Evolutionary conservation across 2,797 vertebrate species (phyloP).

Genomic region (Hydrocynus forskahlii): DNA sequence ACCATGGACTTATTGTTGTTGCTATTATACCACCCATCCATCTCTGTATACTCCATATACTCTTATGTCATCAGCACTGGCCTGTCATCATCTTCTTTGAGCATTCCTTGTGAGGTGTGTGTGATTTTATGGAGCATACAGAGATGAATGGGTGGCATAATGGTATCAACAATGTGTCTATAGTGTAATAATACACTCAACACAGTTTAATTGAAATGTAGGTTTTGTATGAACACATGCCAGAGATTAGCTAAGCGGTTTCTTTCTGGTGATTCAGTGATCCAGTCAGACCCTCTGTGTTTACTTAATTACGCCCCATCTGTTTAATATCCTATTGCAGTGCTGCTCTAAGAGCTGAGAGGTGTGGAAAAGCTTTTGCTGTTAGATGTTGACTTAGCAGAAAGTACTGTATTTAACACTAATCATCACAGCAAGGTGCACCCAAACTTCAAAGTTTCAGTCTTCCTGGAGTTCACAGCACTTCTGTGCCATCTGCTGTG

Average conservation of each 20-base stretch:
- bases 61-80: too few relatives aligned
- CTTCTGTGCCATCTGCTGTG: slow-evolving; percentile 60
- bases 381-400: slow-evolving; percentile 7
- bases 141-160: not conserved
- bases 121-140: too few relatives aligned
- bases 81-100: too few relatives aligned
- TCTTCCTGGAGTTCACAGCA: slow-evolving; percentile 42
- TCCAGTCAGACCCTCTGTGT: not conserved
- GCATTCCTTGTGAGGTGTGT: too few relatives aligned
- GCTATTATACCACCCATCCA: too few relatives aligned
- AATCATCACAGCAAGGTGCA: slow-evolving; percentile 8
- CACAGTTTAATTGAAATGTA: slow-evolving; percentile 16
- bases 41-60: too few relatives aligned
- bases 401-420: not conserved
- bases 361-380: slow-evolving; percentile 28
- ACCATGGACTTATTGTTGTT: not conserved
- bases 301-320: slow-evolving; percentile 30
- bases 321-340: slow-evolving; percentile 44
- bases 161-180: not conserved
- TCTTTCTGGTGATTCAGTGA: slow-evolving; percentile 22
- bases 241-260: not conserved
- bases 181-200: not conserved
- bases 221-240: slow-evolving; percentile 28
- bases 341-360: slow-evolving; percentile 1
- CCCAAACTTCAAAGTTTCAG: slow-evolving; percentile 29